Conservation (phyloP, 1,140 invertebrate species). For the Drosophila pseudoobscura region DNA sequence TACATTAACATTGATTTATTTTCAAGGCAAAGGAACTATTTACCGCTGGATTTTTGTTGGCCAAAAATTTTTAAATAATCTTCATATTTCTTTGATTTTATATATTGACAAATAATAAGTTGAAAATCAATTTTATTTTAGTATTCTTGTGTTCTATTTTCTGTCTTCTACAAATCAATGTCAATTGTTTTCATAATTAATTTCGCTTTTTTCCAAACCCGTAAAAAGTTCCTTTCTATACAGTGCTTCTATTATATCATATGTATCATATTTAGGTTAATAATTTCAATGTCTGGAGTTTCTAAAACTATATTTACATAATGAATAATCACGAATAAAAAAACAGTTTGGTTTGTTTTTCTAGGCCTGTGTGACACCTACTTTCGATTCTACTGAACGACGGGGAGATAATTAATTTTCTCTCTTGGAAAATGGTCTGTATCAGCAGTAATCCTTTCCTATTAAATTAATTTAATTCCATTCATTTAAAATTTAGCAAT, state of each 20-base stretch:
- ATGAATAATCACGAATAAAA: no score
- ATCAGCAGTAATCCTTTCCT: no score
- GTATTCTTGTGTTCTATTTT: constrained; percentile 19
- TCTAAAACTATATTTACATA: constrained; percentile 45
- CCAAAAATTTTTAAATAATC: constrained; percentile 76
- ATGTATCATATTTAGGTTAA: constrained; percentile 1
- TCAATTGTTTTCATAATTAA: constrained; percentile 50
- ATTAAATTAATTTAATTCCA: no score
- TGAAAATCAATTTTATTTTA: constrained; percentile 24
- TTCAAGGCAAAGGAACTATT: constrained; percentile 79
- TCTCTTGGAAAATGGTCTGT: no score
- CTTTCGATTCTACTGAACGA: no score
- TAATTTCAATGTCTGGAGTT: neutral
- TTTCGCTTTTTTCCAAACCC: constrained; percentile 74
- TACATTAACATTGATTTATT: constrained; percentile 47
- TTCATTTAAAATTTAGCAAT: no score
- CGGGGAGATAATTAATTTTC: neutral
- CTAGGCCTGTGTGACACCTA: no score
- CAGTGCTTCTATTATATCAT: constrained; percentile 34
- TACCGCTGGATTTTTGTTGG: constrained; percentile 81
- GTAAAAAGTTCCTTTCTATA: constrained; percentile 79
- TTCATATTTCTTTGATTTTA: constrained; percentile 33
- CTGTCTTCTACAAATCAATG: constrained; percentile 53
- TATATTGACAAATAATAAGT: constrained; percentile 22
- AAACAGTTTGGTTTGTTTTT: no score